These are phyloP conservation scores for Drosophila simulans DNA, from an alignment of 1,140 invertebrate species.

Conservation along the genomic window DNA sequence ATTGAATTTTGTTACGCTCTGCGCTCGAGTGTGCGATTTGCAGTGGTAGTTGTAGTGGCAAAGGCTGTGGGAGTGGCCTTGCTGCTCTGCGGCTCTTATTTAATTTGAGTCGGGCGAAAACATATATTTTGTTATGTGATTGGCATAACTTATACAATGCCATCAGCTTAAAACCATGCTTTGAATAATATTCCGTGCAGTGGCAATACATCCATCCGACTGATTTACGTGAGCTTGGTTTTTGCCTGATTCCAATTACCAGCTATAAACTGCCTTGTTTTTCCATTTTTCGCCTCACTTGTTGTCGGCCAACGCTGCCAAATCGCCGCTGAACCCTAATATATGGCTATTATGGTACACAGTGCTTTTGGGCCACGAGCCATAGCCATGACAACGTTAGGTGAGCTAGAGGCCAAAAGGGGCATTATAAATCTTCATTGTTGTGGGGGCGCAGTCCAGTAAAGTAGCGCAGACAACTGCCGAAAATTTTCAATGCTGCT, in stretches of 20 bases:
- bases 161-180: constrained; percentile 24
- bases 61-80: constrained; percentile 15
- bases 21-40: constrained; percentile 73
- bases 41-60: constrained; percentile 43
- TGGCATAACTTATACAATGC: constrained; percentile 75
- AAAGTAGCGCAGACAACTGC: constrained; percentile 78
- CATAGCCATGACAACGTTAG: constrained; percentile 19
- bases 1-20: constrained; percentile 81
- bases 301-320: constrained; percentile 49
- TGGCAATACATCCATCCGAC: not conserved
- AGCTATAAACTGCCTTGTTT: constrained; percentile 29
- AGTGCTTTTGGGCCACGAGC: constrained; percentile 52
- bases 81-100: constrained; percentile 64
- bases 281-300: constrained; percentile 45
- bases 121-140: constrained; percentile 76
- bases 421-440: constrained; percentile 79
- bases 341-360: constrained; percentile 74
- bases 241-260: constrained; percentile 54
- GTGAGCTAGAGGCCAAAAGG: constrained; percentile 11
- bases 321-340: constrained; percentile 74
- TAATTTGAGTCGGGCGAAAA: constrained; percentile 75
- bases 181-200: constrained; percentile 18
- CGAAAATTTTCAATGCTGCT: constrained; percentile 57
- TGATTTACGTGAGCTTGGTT: constrained; percentile 11
- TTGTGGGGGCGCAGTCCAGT: constrained; percentile 53